A percentile compares a stretch with the other conserved stretches of the same genome.
phyloP scores from a whole-genome alignment of 2,888 invertebrate species.

The Scrobipalpa costella region DNA sequence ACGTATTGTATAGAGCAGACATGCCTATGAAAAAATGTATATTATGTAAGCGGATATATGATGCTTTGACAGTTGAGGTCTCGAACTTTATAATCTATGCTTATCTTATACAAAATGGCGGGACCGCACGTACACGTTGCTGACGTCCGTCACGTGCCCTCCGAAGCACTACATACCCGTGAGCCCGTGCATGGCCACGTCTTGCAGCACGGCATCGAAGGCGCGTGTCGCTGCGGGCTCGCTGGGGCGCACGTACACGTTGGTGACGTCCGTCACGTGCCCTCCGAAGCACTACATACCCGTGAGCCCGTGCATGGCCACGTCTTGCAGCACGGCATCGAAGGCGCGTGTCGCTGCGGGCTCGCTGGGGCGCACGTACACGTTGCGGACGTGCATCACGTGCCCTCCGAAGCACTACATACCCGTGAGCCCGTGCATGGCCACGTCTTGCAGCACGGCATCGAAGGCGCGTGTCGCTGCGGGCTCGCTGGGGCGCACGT shows the following conservation, averaged over 20 bases:
- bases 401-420: constrained; percentile 39
- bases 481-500: constrained; percentile 43
- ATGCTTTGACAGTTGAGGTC: too few species aligned
- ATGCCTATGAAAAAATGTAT: too few species aligned
- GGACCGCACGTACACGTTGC: constrained; percentile 47
- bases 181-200: constrained; percentile 44
- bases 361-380: constrained; percentile 46
- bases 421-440: constrained; percentile 48
- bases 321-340: constrained; percentile 51
- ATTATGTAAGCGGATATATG: too few species aligned
- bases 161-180: constrained; percentile 39
- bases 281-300: constrained; percentile 45
- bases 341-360: constrained; percentile 36
- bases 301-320: constrained; percentile 42
- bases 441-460: constrained; percentile 47
- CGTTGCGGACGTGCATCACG: constrained; percentile 40
- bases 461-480: constrained; percentile 43
- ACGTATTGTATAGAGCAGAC: too few species aligned
- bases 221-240: constrained; percentile 34
- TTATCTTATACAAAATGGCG: too few species aligned
- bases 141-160: constrained; percentile 30
- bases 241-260: constrained; percentile 46
- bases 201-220: constrained; percentile 52
- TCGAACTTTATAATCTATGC: too few species aligned
- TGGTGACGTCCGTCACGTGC: constrained; percentile 43